These are phyloP conservation scores for Melitaea athalia DNA, from an alignment of 2,888 invertebrate species.

Conservation along the genomic window DNA sequence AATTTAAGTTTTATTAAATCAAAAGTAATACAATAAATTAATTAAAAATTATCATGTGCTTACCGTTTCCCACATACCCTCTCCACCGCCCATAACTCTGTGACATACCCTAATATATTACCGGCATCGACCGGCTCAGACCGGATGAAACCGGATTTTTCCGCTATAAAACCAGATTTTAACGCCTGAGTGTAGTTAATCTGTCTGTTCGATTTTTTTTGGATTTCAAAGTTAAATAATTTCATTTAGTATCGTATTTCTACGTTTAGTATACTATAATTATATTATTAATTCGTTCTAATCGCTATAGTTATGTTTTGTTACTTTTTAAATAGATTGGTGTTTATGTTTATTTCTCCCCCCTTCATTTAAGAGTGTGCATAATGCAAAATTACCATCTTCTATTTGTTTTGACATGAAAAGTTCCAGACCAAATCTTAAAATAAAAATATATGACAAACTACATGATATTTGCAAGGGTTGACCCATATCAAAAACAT, in stretches of 20 bases:
- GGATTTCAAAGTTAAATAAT: constrained; percentile 9
- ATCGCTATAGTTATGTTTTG: neutral
- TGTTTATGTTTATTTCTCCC: no score
- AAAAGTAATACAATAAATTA: no score
- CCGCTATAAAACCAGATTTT: constrained; percentile 46
- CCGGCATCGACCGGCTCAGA: constrained; percentile 41
- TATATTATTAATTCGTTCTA: neutral
- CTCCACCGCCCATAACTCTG: constrained; percentile 10
- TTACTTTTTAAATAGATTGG: neutral
- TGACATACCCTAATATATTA: constrained; percentile 42
- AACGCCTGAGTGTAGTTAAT: constrained; percentile 38
- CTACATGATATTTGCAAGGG: no score
- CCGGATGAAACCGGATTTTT: constrained; percentile 45
- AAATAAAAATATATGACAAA: no score
- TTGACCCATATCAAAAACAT: no score
- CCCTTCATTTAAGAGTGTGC: no score
- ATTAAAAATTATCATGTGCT: neutral
- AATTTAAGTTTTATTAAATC: no score
- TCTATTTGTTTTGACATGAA: no score
- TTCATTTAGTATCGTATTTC: neutral
- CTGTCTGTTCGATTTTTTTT: constrained; percentile 23
- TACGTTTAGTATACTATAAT: neutral
- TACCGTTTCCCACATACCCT: constrained; percentile 13
- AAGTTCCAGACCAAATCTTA: no score
- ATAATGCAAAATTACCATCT: no score